Evolutionary conservation across 2,888 invertebrate genomes (phyloP), one percentile per base, ranked within the genome.

Genomic region (Agriopis marginaria): DNA sequence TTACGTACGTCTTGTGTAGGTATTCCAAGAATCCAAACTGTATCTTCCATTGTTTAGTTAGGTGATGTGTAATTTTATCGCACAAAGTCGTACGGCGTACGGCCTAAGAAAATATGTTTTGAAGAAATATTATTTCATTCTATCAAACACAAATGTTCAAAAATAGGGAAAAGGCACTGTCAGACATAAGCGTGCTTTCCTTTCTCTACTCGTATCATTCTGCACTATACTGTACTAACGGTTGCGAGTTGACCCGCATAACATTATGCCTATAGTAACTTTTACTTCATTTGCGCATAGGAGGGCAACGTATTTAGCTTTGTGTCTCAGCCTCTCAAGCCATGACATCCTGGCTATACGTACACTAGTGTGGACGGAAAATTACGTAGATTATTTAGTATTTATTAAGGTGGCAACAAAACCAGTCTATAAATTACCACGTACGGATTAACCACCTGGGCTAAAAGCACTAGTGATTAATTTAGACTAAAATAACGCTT

Each of bases 1-100:
- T 23, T 44, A 62, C 17, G 44, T 40, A 42, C 17, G 14, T 61
- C n/a, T 17, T 62, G 17, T 42, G 49, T 51, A 17, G 14, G 42
- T 45, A 44, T 62, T 62, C 53, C 44, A 12, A 53, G 53, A 54
- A 62, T 50, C n/a, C 23, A 14, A 44, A 42, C 44, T 53, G 53
- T 51, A 45, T 60, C 40, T 10, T 32, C 51, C 45, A 32, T 62
- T 66, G 60, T 66, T 60, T 66, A 60, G 40, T 47, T 60, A 42
- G 56, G 50, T 51, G 49, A 42, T 50, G 23, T 58, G 32, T 32
- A n/a, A 23, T 12, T 58, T 58, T 58, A 58, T 58, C 58, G 58
- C 14, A 56, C 45, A 12, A n/a, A 45, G 45, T 47, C 54, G 54
- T n/a, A 39, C 11, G 23, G 23, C 47, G 54, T n/a, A 39, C 11